Evolutionary conservation across 2,888 invertebrate species (phyloP), one percentile per base, ranked within the genome.

Genomic region (Pterobdella sp.): DNA sequence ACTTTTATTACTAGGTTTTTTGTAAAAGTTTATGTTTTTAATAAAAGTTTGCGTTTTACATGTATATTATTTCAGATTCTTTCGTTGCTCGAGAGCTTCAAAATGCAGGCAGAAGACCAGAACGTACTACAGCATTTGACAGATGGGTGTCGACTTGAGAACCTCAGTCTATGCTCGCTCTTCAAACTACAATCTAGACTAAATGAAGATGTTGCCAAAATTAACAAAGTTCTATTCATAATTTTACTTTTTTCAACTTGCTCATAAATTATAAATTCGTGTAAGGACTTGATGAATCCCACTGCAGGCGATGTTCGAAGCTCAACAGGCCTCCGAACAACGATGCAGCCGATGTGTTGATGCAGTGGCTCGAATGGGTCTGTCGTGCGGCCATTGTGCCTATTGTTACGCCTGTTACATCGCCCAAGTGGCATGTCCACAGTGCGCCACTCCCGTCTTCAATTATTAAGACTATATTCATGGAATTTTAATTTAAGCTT

Each of bases 361-460:
- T 22, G 60, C 10, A 4, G 60, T 56, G 10, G 60, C 10, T 26
- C 18, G 60, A 22, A n/a, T 56, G 60, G 26, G 10, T 56, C 60
- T 56, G 4, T 56, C 60, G 60, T 56, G 60, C 26, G 60, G 60
- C n/a, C 60, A 56, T 26, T 26, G n/a, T 26, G 4, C n/a, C 60
- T 56, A 56, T 26, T 56, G 60, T 26, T 56, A 56, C 60, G 4
- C 10, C 60, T 56, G 60, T 26, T 56, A 56, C 60, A n/a, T 56
- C 60, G 7, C 60, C 60, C 14, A 56, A 56, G 60, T 56, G 60
- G 60, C 60, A 4, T 56, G 60, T 56, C 60, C 60, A 22, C 60
- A 56, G 14, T 56, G 60, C 60, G 4, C 60, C n/a, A 14, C n/a
- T 22, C 60, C 60, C 14, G 60, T 56, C 60, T 56, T 56, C n/a